phyloP scores from a whole-genome alignment of 2,888 invertebrate species.

The Encarsia formosa region DNA sequence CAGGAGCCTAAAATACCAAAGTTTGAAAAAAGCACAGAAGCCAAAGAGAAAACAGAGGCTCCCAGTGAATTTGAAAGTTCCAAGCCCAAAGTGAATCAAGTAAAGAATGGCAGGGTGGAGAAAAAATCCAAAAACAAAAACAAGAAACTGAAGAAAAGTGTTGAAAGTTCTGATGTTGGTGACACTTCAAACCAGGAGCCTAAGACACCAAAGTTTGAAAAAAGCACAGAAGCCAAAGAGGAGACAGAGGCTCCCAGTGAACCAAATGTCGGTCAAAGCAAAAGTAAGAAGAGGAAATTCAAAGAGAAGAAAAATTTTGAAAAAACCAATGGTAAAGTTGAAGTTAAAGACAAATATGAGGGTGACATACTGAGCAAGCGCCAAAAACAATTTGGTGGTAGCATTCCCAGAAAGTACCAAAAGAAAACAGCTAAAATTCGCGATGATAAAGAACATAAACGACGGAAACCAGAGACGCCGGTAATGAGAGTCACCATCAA shows the following conservation, averaged over 20 bases:
- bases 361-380: constrained; percentile 38
- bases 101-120: not conserved
- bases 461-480: constrained; percentile 47
- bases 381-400: constrained; percentile 35
- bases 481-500: constrained; percentile 59
- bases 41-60: too few relatives aligned
- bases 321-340: not conserved
- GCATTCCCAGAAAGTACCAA: constrained; percentile 32
- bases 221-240: constrained; percentile 11
- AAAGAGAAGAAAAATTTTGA: not conserved
- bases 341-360: constrained; percentile 7
- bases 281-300: constrained; percentile 4
- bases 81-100: too few relatives aligned
- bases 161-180: too few relatives aligned
- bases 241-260: too few relatives aligned
- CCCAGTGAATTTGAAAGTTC: constrained; percentile 42
- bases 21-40: not conserved
- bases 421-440: constrained; percentile 53
- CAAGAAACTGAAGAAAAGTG: too few relatives aligned
- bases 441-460: constrained; percentile 43
- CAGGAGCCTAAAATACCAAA: not conserved
- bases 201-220: not conserved
- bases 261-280: not conserved
- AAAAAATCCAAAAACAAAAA: constrained; percentile 21
- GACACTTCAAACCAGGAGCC: too few relatives aligned